Conservation (phyloP, 2,888 invertebrate species). For the Branchipolynoe longqiensis region DNA sequence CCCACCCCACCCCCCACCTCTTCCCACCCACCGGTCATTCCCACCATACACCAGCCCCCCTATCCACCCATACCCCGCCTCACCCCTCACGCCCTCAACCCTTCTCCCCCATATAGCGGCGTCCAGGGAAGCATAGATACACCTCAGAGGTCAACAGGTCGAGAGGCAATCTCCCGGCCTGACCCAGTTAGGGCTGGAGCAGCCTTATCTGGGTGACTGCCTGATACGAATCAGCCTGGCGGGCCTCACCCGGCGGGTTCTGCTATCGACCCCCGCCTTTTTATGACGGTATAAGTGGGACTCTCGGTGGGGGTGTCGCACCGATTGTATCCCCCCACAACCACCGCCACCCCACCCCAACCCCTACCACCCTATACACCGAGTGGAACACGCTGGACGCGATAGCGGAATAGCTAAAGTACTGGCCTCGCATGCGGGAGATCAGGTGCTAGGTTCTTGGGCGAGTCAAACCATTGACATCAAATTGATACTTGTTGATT, state of each 20-base stretch:
- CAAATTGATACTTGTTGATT: too few species aligned
- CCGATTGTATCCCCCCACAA: too few species aligned
- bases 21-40: not conserved
- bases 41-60: not conserved
- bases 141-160: constrained; percentile 20
- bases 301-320: too few species aligned
- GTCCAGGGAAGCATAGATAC: not conserved
- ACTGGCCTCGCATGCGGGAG: too few species aligned
- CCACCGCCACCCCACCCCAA: too few species aligned
- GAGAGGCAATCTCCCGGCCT: not conserved
- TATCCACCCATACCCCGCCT: not conserved
- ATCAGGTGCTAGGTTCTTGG: too few species aligned
- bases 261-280: not conserved
- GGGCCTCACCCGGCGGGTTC: not conserved
- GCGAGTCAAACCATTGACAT: too few species aligned
- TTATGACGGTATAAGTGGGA: too few species aligned
- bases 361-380: too few species aligned
- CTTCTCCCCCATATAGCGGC: not conserved
- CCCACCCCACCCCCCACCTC: constrained; percentile 1
- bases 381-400: too few species aligned
- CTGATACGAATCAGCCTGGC: not conserved
- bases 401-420: too few species aligned
- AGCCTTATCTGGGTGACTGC: not conserved
- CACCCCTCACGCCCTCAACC: not conserved
- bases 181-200: not conserved